phyloP scores from a whole-genome alignment of 2,797 vertebrate species.

The Anguilla anguilla region DNA sequence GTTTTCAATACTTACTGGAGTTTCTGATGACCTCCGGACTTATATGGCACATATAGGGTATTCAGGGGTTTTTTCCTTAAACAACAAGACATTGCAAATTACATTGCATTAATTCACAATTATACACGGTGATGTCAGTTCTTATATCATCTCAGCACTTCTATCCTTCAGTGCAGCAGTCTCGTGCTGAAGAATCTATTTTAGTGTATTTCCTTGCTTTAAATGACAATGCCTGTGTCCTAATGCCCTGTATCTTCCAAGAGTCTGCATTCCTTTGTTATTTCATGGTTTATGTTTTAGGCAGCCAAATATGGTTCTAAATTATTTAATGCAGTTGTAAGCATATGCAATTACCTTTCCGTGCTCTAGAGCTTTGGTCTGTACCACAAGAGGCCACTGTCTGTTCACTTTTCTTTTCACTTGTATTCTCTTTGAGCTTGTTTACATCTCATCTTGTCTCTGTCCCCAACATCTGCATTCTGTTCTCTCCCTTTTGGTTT shows the following conservation, averaged over 20 bases:
- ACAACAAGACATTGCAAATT: too few species aligned
- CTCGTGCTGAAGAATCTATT: too few species aligned
- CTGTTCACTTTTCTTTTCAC: background rate
- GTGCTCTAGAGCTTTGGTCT: background rate
- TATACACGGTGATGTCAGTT: background rate
- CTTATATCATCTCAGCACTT: background rate
- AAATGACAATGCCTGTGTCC: background rate
- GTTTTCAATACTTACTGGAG: too few species aligned
- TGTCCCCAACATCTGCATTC: background rate
- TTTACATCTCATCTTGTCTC: background rate
- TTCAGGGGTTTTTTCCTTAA: too few species aligned
- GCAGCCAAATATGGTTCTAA: background rate
- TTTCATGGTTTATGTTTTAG: background rate
- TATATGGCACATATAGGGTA: too few species aligned
- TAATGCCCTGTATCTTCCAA: background rate
- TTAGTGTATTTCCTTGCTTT: background rate
- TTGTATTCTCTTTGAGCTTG: background rate
- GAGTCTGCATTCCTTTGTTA: background rate
- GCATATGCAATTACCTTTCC: background rate
- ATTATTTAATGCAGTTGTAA: background rate
- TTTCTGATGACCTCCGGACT: too few species aligned
- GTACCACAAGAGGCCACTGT: slow-evolving; percentile 12
- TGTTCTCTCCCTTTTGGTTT: slow-evolving; percentile 5
- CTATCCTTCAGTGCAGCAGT: background rate
- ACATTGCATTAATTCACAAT: background rate